These are phyloP conservation scores for Falco peregrinus DNA, from an alignment of 2,797 vertebrate species.

Conservation along the genomic window DNA sequence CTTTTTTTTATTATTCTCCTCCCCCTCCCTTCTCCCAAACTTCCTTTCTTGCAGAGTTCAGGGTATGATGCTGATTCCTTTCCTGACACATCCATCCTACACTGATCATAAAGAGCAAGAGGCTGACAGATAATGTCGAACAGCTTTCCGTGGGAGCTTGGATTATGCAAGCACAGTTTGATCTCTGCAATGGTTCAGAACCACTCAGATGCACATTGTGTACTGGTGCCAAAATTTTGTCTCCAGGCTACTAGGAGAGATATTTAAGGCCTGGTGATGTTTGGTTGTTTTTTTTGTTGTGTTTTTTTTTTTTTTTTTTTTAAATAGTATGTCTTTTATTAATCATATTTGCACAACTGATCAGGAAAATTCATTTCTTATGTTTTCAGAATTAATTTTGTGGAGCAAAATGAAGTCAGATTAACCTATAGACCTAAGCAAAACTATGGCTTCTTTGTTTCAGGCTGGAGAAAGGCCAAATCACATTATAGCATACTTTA, in stretches of 20 bases:
- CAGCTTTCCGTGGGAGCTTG: slow-evolving; percentile 17
- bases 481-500: slow-evolving; percentile 66
- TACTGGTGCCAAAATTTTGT: slow-evolving; percentile 40
- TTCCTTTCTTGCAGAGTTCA: background rate
- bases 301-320: too few species aligned
- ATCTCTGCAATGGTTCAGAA: slow-evolving; percentile 28
- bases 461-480: slow-evolving; percentile 69
- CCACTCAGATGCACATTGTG: slow-evolving; percentile 8
- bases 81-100: slow-evolving; percentile 5
- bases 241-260: slow-evolving; percentile 55
- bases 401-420: slow-evolving; percentile 67
- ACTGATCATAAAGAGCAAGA: slow-evolving; percentile 15
- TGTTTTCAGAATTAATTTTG: slow-evolving; percentile 71
- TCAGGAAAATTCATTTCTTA: slow-evolving; percentile 73
- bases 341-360: slow-evolving; percentile 73
- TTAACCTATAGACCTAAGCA: slow-evolving; percentile 69
- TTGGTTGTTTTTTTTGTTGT: background rate
- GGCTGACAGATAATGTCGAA: slow-evolving; percentile 20
- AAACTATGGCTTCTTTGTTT: slow-evolving; percentile 72
- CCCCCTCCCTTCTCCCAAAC: background rate
- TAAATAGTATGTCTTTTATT: slow-evolving; percentile 62
- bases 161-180: slow-evolving; percentile 4
- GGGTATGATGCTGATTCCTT: background rate
- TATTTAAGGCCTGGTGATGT: slow-evolving; percentile 39
- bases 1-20: background rate